Evolutionary conservation across 1,140 invertebrate species (phyloP), one percentile per base, ranked within the genome.

Genomic region (Camponotus floridanus): DNA sequence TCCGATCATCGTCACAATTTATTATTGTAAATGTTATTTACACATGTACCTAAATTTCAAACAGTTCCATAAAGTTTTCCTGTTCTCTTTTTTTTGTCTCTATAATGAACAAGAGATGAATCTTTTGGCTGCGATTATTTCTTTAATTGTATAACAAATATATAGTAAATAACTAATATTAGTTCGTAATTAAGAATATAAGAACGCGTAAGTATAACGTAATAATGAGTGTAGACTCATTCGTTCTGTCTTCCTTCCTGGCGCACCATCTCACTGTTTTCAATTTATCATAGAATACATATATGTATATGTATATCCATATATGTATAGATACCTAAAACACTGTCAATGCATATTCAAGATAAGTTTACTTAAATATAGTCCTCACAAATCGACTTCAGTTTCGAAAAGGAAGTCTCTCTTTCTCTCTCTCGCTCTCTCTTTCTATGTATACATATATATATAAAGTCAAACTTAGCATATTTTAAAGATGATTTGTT

Each of bases 1-100:
- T 87, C 87, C 76, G 67, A 65, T 92, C 45, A 85, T 92, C 86
- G 92, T 92, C 89, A 92, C 91, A 90, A 92, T 93, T 94, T 93
- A 91, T 93, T 91, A 91, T 92, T 93, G 93, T 93, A 94, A 94
- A 94, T 92, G 91, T 93, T 94, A 94, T 94, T 94, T 94, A 94
- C 93, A 94, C 91, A 93, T 92, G 93, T 93, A 92, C 87, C 91
- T 92, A 94, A 93, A 91, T 76, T 92, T 91, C 88, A 90, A 92
- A 92, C 87, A 93, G 79, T 81, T 90, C 88, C 57, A 78, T 93
- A 93, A 92, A 90, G 90, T 90, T 87, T 89, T 87, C 76, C 64
- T 36, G 68, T 90, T 84, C 85, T 61, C 84, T 85, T 87, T 74
- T 62, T 89, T 88, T 92, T 76, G 57, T 70, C 65, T 89, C 68